Evolutionary conservation across 2,797 vertebrate species (phyloP).

Genomic region (Sylvilagus floridanus): DNA sequence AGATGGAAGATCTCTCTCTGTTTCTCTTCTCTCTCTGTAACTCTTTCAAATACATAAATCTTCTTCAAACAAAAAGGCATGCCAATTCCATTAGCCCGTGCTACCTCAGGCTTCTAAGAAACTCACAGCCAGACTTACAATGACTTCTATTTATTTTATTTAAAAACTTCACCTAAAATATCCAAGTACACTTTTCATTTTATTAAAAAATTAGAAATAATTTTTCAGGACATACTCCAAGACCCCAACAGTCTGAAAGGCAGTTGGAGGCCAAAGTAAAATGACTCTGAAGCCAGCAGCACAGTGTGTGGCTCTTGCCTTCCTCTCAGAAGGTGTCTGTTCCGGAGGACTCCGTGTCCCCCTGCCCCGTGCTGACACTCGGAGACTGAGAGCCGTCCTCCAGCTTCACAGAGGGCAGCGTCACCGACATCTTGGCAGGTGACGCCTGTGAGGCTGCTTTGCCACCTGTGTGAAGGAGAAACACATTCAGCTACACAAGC

Average conservation of each 20-base stretch:
- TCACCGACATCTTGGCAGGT: constrained; percentile 84
- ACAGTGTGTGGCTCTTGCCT: neutral
- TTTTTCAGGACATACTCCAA: constrained; percentile 58
- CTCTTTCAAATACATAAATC: too few relatives aligned
- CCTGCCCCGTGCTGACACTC: constrained; percentile 82
- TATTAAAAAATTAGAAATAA: constrained; percentile 59
- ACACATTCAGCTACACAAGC: constrained; percentile 31
- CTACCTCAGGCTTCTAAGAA: constrained; percentile 50
- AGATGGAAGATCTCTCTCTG: too few relatives aligned
- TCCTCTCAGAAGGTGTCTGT: constrained; percentile 87
- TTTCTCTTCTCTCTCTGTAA: too few relatives aligned
- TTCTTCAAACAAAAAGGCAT: neutral
- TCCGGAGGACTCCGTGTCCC: constrained; percentile 86
- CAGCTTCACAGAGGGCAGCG: constrained; percentile 78
- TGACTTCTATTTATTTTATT: constrained; percentile 74
- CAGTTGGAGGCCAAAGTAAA: constrained; percentile 47
- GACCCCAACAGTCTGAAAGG: constrained; percentile 45
- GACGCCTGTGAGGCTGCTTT: constrained; percentile 50
- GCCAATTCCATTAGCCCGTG: neutral
- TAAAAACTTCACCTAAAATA: constrained; percentile 59
- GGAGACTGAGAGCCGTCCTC: constrained; percentile 78
- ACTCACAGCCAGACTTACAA: constrained; percentile 30
- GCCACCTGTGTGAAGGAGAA: constrained; percentile 82
- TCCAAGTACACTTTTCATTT: constrained; percentile 50
- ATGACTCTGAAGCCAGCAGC: constrained; percentile 31